Conservation (phyloP, 1,140 invertebrate species). For the Hypsibius dujardini region DNA sequence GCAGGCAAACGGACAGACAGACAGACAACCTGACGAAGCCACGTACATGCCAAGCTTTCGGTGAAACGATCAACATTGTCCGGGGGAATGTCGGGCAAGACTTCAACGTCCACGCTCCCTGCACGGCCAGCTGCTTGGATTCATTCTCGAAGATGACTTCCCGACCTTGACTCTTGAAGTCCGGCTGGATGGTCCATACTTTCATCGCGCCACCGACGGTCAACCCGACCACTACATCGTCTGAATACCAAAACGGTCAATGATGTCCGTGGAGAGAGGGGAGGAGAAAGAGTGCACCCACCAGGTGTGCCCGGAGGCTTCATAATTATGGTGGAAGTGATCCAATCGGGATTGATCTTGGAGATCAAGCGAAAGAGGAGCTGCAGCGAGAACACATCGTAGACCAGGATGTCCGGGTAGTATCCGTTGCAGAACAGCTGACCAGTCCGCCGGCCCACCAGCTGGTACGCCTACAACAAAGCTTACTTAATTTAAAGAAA, state of each 20-base stretch:
- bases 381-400: slow-evolving; percentile 87
- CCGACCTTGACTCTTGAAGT: slow-evolving; percentile 1
- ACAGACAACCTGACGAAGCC: slow-evolving; percentile 29
- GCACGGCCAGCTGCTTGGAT: slow-evolving; percentile 81
- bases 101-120: slow-evolving; percentile 76
- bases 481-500: slow-evolving; percentile 20
- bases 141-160: slow-evolving; percentile 71
- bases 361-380: slow-evolving; percentile 78
- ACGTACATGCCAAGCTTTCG: slow-evolving; percentile 86
- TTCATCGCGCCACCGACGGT: slow-evolving; percentile 92
- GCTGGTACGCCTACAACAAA: slow-evolving; percentile 53
- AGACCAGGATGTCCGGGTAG: slow-evolving; percentile 89
- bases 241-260: slow-evolving; percentile 37
- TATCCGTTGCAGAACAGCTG: slow-evolving; percentile 82
- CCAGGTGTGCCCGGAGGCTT: slow-evolving; percentile 45
- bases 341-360: slow-evolving; percentile 92
- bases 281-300: slow-evolving; percentile 21
- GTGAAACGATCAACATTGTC: slow-evolving; percentile 84
- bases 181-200: slow-evolving; percentile 57
- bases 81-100: slow-evolving; percentile 88
- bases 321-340: slow-evolving; percentile 79
- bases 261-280: not conserved
- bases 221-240: slow-evolving; percentile 86
- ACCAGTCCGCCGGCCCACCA: slow-evolving; percentile 56
- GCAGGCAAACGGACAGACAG: too few species aligned